These are phyloP conservation scores for Coccyzus lansbergi DNA, from an alignment of 2,797 vertebrate species.

Conservation along the genomic window DNA sequence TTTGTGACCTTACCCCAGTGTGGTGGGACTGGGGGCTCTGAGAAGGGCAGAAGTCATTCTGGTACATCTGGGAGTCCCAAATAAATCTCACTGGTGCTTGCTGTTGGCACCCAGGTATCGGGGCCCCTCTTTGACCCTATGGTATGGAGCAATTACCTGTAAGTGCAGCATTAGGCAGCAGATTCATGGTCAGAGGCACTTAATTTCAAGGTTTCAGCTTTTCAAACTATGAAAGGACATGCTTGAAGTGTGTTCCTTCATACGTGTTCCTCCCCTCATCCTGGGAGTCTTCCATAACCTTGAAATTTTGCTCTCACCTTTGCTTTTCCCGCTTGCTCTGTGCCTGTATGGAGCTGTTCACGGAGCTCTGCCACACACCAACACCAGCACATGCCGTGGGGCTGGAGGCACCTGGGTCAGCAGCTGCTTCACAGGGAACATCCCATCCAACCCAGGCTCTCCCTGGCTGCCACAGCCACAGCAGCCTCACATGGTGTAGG, in stretches of 20 bases:
- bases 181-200: background rate
- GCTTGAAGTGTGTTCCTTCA: slow-evolving; percentile 23
- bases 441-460: background rate
- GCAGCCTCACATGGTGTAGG: too few relatives aligned
- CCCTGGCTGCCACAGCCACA: fast-evolving
- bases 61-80: background rate
- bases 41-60: background rate
- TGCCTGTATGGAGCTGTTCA: fast-evolving
- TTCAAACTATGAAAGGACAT: background rate
- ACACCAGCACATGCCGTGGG: fast-evolving
- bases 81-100: background rate
- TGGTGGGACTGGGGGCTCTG: background rate
- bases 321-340: background rate
- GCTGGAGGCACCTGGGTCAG: fast-evolving
- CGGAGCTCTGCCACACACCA: fast-evolving
- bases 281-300: slow-evolving; percentile 47
- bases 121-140: too few relatives aligned
- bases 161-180: background rate
- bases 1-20: background rate
- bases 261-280: too few relatives aligned
- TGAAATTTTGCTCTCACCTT: background rate
- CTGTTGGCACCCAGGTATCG: background rate
- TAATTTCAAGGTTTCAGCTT: background rate
- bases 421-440: background rate
- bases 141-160: fast-evolving